These are phyloP conservation scores for Lamellibrachia luymesi DNA, from an alignment of 1,140 invertebrate species.

Conservation along the genomic window DNA sequence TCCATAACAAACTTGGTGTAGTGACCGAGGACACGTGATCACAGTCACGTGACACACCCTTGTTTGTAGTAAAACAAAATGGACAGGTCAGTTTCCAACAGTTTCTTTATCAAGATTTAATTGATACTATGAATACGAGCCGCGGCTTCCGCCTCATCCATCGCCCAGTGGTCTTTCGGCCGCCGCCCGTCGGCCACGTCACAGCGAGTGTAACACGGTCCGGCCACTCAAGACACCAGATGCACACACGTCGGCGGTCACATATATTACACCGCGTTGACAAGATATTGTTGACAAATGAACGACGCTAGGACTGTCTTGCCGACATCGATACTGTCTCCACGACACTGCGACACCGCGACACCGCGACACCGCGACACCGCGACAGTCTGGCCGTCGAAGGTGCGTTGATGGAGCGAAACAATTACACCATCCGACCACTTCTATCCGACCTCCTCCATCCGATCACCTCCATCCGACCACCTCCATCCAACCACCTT, in stretches of 20 bases:
- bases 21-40: too few species aligned
- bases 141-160: too few species aligned
- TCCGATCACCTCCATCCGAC: too few species aligned
- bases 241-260: not conserved
- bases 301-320: not conserved
- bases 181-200: not conserved
- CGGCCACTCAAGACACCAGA: not conserved
- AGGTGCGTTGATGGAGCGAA: not conserved
- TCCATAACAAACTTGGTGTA: too few species aligned
- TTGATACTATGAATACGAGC: not conserved
- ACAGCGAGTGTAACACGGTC: not conserved
- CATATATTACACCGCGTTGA: not conserved
- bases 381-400: too few species aligned
- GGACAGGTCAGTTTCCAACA: not conserved
- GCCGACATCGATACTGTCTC: not conserved
- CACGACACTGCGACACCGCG: not conserved
- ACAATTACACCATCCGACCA: too few species aligned
- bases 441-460: too few species aligned
- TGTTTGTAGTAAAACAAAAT: not conserved
- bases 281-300: not conserved
- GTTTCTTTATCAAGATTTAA: not conserved
- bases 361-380: not conserved
- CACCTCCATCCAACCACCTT: too few species aligned
- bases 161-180: too few species aligned
- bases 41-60: not conserved